A percentile compares a stretch with the other conserved stretches of the same genome.
Conservation (phyloP, 2,888 invertebrate species). For the Rhorus exstirpatorius region DNA sequence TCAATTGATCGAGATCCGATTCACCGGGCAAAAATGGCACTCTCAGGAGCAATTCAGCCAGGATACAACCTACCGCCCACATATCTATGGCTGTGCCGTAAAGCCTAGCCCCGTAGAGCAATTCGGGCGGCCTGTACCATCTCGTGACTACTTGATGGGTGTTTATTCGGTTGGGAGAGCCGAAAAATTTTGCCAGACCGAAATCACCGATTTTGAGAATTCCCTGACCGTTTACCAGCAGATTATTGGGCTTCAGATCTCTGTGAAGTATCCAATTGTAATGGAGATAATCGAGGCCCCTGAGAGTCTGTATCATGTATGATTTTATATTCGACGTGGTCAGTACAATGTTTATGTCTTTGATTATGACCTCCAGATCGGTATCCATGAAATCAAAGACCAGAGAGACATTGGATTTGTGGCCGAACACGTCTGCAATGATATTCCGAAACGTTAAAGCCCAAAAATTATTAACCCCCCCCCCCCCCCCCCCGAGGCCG, state of each 20-base stretch:
- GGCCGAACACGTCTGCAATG: conserved; percentile 97
- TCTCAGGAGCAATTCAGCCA: conserved; percentile 96
- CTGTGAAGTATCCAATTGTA: conserved; percentile 98
- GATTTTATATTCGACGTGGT: conserved; percentile 97
- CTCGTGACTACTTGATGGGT: conserved; percentile 99
- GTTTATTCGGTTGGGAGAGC: conserved; percentile 97
- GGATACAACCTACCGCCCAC: conserved; percentile 99
- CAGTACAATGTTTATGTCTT: conserved; percentile 95
- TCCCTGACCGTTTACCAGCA: conserved; percentile 96
- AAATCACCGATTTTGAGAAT: conserved; percentile 99
- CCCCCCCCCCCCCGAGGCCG: no score
- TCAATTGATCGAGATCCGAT: conserved; percentile 98
- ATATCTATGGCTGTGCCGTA: conserved; percentile 99
- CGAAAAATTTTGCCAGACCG: conserved; percentile 98
- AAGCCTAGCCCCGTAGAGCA: conserved; percentile 97
- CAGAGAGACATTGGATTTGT: conserved; percentile 98
- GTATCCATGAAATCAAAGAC: conserved; percentile 99
- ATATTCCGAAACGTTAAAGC: neutral
- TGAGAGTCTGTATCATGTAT: conserved; percentile 97
- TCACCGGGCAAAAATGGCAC: conserved; percentile 98
- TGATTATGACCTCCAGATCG: conserved; percentile 97
- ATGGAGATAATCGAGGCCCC: conserved; percentile 98
- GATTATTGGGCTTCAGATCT: conserved; percentile 99
- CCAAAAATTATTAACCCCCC: no score
- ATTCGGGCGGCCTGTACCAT: conserved; percentile 97